Base-by-base conservation (phyloP, 2,113 vertebrate genomes). In the Microtus montanus region DNA sequence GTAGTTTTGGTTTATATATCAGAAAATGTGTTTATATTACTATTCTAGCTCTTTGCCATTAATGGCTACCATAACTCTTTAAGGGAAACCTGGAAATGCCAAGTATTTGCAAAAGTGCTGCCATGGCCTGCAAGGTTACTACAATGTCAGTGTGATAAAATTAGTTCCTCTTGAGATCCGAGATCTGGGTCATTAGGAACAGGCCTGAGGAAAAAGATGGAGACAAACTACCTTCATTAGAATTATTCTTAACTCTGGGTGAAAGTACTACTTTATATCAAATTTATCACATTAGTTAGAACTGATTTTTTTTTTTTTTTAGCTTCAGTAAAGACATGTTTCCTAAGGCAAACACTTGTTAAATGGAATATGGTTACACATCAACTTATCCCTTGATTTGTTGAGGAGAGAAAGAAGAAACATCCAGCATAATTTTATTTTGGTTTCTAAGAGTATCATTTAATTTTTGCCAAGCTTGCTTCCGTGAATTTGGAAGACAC, bases 221-320 rank as follows among this genome's bases (percentile, higher is more conserved):
- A 93, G 93, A 96, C 64, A 95, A 93, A 94, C 66, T 41, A 47
- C 89, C 90, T 96, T 95, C 96, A 90, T 92, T 92, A 96, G 35
- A 95, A 93, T 96, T 87, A 95, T 87, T 70, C 52, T 95, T 79
- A 95, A 88, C 30, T 85, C 66, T 92, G 12, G 44, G 49, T 54
- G 64, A 96, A 93, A 94, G 80, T 85, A 80, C 58, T 41, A 85
- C 15, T 73, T 96, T 95, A 86, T 86, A 88, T 96, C 92, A 88
- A 88, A 96, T 93, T 87, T 54, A 82, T 94, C 71, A 94, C 64
- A 82, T 82, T 95, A 92, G 24, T 44, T 91, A 33, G 19, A 87
- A 71, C 12, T 30, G 92, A 66, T 38, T 79, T 90, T 95, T 41
- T 38, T 79, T 90, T 95, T 41, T 41, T 64, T 66, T 68, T 70